These are phyloP conservation scores for Ariopsis seemanni DNA, from an alignment of 2,113 vertebrate species.

Conservation along the genomic window DNA sequence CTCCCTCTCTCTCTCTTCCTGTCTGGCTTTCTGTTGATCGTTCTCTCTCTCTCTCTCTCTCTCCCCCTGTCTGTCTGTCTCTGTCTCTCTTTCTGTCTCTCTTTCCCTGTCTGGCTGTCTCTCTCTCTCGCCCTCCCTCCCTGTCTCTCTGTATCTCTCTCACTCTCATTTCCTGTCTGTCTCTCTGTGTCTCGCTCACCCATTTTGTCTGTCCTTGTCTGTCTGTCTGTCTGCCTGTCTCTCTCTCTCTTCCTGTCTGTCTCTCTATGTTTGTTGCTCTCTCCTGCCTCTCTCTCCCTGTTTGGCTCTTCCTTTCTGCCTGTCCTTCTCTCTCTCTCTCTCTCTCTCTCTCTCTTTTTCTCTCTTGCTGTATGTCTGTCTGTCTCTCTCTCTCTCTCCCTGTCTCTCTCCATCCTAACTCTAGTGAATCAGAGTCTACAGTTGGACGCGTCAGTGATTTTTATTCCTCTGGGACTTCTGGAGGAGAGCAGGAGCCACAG, in stretches of 20 bases:
- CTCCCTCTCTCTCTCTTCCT: not conserved
- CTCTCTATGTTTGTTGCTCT: not conserved
- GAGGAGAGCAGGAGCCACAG: constrained; percentile 71
- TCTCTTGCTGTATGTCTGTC: constrained; percentile 45
- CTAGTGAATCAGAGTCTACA: constrained; percentile 73
- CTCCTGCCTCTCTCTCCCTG: constrained; percentile 53
- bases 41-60: constrained; percentile 59
- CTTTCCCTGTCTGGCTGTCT: not conserved
- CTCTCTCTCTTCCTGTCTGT: constrained; percentile 42
- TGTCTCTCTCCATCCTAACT: constrained; percentile 30
- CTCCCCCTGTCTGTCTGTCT: not conserved
- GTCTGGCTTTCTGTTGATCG: constrained; percentile 47
- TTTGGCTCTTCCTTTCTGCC: constrained; percentile 51
- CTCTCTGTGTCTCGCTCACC: constrained; percentile 28
- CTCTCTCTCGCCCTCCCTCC: not conserved
- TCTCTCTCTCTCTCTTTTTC: not conserved
- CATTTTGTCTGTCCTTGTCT: not conserved
- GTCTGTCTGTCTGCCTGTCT: not conserved
- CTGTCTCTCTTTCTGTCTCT: constrained; percentile 23
- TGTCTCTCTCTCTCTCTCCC: constrained; percentile 10
- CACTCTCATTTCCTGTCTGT: constrained; percentile 30
- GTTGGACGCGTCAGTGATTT: constrained; percentile 74
- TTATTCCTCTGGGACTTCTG: constrained; percentile 76
- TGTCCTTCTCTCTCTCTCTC: constrained; percentile 31
- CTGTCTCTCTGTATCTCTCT: not conserved